Evolutionary conservation across 2,888 invertebrate genomes (phyloP), one percentile per base, ranked within the genome.

Genomic region (Epistrophe grossulariae): DNA sequence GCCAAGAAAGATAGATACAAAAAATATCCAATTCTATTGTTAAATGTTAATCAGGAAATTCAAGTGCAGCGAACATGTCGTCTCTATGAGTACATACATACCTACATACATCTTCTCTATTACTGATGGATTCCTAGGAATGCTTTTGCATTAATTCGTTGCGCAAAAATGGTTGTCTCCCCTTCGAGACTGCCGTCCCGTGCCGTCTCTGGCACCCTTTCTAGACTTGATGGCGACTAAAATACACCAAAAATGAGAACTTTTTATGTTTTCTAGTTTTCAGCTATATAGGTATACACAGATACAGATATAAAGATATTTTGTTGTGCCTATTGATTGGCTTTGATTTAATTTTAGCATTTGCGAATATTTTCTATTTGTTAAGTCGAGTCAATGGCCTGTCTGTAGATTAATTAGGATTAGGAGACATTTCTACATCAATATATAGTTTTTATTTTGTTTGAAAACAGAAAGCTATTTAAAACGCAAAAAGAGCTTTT

Each of bases 111-210:
- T 50, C 35, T 50, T 35, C 31, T 24, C 31, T 24, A 57, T 59
- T 77, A 78, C 70, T 85, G 85, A 85, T 81, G 77, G 81, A 78
- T 81, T 85, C 81, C 85, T 78, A 85, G 77, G 81, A 81, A 85
- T 85, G 77, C 81, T 70, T 84, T 84, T 80, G 74, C 72, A 45
- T 74, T 62, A 52, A 38, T 55, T 45, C 28, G 35, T 50, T 60
- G 77, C 68, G 31, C 52, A 19, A 64, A 64, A 43, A 48, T 35
- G 68, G 31, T 15, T 50, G 50, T 68, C 66, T 71, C 74, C 40
- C 40, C 52, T 73, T 64, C 70, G 68, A 52, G 55, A 17, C 43
- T 28, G 43, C 50, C 72, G 79, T 60, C 40, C 50, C 76, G 35
- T 62, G 40, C 31, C 52, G 52, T 68, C 52, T 40, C 68, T 72